These are phyloP conservation scores for Ctenodactylus gundi DNA, from an alignment of 2,113 vertebrate genomes.

Conservation along the genomic window DNA sequence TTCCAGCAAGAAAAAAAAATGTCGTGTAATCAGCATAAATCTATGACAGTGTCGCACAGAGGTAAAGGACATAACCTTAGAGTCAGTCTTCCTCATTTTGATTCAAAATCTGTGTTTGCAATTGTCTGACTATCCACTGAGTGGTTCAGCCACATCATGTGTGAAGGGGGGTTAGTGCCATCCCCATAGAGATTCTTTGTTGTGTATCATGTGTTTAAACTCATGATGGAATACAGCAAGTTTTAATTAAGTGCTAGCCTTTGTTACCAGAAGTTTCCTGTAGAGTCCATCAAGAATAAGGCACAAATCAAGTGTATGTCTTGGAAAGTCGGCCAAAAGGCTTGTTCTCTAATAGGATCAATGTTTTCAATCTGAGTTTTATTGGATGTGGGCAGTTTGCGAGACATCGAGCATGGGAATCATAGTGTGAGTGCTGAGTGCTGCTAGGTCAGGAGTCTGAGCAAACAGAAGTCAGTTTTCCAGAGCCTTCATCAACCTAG, in stretches of 20 bases:
- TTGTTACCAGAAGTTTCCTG: not conserved
- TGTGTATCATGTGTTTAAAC: not conserved
- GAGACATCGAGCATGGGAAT: not conserved
- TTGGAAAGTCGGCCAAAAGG: not conserved
- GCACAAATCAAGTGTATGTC: not conserved
- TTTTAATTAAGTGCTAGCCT: not conserved
- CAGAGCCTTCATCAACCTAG: not conserved
- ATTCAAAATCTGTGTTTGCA: not conserved
- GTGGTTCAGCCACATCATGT: not conserved
- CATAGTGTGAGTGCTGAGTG: not conserved
- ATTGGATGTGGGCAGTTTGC: not conserved
- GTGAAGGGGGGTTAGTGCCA: not conserved
- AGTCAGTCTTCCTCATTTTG: not conserved
- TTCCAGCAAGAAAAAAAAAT: not conserved
- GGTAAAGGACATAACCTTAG: not conserved
- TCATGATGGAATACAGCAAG: not conserved
- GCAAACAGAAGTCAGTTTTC: not conserved
- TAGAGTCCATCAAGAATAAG: not conserved
- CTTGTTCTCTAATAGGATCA: not conserved
- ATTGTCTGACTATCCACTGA: not conserved
- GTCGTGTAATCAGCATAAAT: not conserved
- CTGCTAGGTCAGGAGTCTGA: not conserved
- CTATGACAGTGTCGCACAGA: not conserved
- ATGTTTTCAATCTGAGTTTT: not conserved
- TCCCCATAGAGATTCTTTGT: not conserved